Conservation (phyloP, 2,797 vertebrate genomes). For the Gymnodraco acuticeps region DNA sequence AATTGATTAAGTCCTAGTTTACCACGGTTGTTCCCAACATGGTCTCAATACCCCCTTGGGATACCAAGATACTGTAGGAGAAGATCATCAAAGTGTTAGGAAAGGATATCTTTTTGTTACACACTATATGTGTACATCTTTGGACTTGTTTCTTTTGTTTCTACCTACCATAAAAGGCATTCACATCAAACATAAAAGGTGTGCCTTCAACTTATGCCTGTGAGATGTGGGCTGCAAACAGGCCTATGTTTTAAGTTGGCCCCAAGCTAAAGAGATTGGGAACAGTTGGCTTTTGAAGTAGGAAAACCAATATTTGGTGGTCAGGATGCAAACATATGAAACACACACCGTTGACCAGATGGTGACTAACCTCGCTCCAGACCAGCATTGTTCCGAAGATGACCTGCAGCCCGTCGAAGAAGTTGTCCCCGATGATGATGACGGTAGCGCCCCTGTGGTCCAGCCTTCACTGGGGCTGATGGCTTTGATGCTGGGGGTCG, state of each 20-base stretch:
- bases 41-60: too few relatives aligned
- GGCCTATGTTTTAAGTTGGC: neutral
- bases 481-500: conserved; percentile 95
- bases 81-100: neutral
- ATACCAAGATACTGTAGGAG: neutral
- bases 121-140: neutral
- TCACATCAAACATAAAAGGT: neutral
- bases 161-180: neutral
- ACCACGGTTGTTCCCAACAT: neutral
- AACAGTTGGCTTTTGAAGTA: too few relatives aligned
- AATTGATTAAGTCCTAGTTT: neutral
- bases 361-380: conserved; percentile 91
- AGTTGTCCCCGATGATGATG: conserved; percentile 96
- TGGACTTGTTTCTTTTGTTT: neutral
- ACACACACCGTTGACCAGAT: neutral
- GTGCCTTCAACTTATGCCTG: neutral
- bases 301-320: neutral
- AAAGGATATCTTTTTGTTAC: neutral
- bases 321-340: neutral
- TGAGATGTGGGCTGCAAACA: too few relatives aligned
- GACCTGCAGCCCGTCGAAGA: conserved; percentile 94
- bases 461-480: conserved; percentile 96
- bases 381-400: conserved; percentile 94
- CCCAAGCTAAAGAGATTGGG: neutral
- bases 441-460: conserved; percentile 95